Evolutionary conservation across 1,140 invertebrate genomes (phyloP).

Genomic region (Tetragnatha versicolor): DNA sequence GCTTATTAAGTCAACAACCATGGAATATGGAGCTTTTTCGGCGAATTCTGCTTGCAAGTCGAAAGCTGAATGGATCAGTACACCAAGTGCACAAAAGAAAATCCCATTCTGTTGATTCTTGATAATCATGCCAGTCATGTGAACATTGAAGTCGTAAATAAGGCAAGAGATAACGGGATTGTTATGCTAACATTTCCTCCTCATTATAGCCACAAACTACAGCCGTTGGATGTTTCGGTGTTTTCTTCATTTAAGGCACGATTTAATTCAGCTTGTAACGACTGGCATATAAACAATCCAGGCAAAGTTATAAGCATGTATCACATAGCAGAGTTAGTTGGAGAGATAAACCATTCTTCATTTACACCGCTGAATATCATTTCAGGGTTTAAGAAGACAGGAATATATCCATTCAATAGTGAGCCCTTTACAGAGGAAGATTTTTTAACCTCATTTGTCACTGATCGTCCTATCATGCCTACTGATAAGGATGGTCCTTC

Average conservation of each 20-base stretch:
- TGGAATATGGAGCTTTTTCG: too few relatives aligned
- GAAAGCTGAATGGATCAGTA: too few relatives aligned
- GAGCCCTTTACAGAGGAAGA: not conserved
- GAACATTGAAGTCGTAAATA: not conserved
- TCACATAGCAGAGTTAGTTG: not conserved
- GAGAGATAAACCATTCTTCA: not conserved
- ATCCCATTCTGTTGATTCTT: not conserved
- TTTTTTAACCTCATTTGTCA: not conserved
- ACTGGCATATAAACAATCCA: not conserved
- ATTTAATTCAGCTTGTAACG: not conserved
- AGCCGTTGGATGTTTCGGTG: not conserved
- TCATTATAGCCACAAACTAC: not conserved
- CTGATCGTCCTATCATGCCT: not conserved
- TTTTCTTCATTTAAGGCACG: not conserved
- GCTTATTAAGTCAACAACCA: too few relatives aligned
- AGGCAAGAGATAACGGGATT: not conserved
- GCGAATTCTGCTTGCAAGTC: too few relatives aligned
- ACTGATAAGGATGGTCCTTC: too few relatives aligned
- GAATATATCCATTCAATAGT: not conserved
- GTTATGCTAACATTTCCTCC: not conserved
- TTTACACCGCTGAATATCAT: not conserved
- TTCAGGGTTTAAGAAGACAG: not conserved
- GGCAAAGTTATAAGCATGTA: not conserved
- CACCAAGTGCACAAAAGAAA: too few relatives aligned
- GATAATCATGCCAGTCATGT: not conserved